Conservation (phyloP, 2,888 invertebrate genomes). For the Heliconius cydno region DNA sequence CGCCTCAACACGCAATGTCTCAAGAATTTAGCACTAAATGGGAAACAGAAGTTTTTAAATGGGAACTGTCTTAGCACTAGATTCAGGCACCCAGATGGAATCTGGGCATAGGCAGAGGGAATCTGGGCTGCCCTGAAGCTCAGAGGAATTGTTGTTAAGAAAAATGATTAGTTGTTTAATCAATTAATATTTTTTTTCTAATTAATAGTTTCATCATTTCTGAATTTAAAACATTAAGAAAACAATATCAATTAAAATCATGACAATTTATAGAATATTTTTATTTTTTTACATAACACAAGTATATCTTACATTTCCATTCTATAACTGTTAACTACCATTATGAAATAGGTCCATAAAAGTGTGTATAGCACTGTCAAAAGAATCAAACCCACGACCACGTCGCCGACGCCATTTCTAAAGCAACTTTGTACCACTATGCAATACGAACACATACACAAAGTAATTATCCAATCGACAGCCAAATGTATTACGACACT, state of each 20-base stretch:
- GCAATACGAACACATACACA: slow-evolving; percentile 51
- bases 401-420: slow-evolving; percentile 48
- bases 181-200: no score
- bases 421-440: slow-evolving; percentile 52
- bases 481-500: slow-evolving; percentile 50
- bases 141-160: no score
- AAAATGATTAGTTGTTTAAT: no score
- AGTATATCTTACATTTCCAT: slow-evolving; percentile 37
- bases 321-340: slow-evolving; percentile 55
- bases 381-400: slow-evolving; percentile 46
- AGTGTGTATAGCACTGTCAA: slow-evolving; percentile 49
- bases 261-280: neutral
- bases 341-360: slow-evolving; percentile 52
- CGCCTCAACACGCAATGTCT: neutral
- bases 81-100: no score
- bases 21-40: neutral
- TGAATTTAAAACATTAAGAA: no score
- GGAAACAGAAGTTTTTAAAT: neutral
- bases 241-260: neutral
- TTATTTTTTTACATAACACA: neutral
- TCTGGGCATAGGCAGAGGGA: no score
- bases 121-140: no score
- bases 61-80: no score
- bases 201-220: neutral
- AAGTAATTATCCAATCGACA: slow-evolving; percentile 51